Conservation (phyloP, 2,113 vertebrate species). For the Camelus bactrianus region DNA sequence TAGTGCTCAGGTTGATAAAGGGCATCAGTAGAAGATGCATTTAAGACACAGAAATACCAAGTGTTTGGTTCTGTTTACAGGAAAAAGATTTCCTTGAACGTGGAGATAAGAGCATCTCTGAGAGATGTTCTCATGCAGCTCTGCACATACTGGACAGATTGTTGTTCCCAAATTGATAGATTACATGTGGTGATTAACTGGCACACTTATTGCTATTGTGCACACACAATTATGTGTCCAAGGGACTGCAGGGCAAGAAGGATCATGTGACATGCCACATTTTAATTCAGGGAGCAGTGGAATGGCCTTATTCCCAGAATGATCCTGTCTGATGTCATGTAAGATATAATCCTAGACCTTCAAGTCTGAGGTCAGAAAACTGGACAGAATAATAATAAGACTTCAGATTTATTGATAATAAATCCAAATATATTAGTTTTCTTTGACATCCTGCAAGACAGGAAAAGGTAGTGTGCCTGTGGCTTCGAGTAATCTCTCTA, state of each 20-base stretch:
- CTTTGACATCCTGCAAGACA: background rate
- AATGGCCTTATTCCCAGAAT: background rate
- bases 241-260: background rate
- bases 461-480: background rate
- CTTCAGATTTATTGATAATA: constrained; percentile 20
- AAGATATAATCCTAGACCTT: background rate
- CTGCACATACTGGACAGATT: background rate
- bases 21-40: background rate
- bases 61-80: background rate
- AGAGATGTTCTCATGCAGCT: constrained; percentile 15
- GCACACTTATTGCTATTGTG: background rate
- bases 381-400: constrained; percentile 19
- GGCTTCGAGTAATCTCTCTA: background rate
- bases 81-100: background rate
- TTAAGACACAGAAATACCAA: constrained; percentile 5
- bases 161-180: background rate
- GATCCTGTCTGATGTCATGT: background rate
- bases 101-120: background rate
- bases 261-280: background rate
- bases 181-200: background rate
- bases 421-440: constrained; percentile 1
- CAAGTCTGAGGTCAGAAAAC: background rate
- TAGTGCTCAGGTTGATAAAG: constrained; percentile 11
- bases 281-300: background rate
- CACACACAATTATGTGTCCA: background rate